Base-by-base conservation (phyloP, 1,140 invertebrate genomes). In the Drosophila equinoxialis region DNA sequence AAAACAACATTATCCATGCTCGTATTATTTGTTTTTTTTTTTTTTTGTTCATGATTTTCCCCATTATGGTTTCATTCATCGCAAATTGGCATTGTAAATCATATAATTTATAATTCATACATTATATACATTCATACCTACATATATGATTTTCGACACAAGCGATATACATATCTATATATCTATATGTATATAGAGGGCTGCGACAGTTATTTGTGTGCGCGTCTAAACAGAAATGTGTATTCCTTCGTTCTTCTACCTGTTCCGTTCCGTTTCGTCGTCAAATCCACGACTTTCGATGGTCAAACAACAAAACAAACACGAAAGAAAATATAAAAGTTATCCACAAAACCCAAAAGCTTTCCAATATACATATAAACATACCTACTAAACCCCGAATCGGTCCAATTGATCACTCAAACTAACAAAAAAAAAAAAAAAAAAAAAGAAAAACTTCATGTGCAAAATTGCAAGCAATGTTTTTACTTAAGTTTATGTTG, bases 261-360 rank as follows among this genome's bases (percentile, higher is more conserved):
- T 77, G 51, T 61, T 71, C 65, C 57, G 45, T 77, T 77, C 62
- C 71, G 71, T 78, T 86, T 59, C 82, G 72, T 71, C 80, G 81
- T 89, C 84, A 89, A 89, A 89, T 89, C 84, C 84, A 75, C 77
- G 84, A 90, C 78, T 81, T 79, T 89, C 84, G 84, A 89, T 89
- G 64, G 71, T 81, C 85, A 89, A 89, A 79, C 81, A 75, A 71
- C 1, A 71, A 78, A 62, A 86, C 84, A 55, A 64, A 55, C 60
- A 71, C 65, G 64, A 71, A 62, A 81, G 57, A 61, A 17, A 30
- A n/a, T 30, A 6, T 30, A 59, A 66, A 41, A 20, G 65, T 8
- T 58, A 69, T 63, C 60, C 55, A 54, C 59, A 17, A 41, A 68
- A 61, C 45, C 45, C 14, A 73, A 39, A 39, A 75, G 68, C 55